A percentile compares a stretch with the other conserved stretches of the same genome.
Conservation (phyloP, 2,113 vertebrate species). For the Dicerorhinus sumatrensis region DNA sequence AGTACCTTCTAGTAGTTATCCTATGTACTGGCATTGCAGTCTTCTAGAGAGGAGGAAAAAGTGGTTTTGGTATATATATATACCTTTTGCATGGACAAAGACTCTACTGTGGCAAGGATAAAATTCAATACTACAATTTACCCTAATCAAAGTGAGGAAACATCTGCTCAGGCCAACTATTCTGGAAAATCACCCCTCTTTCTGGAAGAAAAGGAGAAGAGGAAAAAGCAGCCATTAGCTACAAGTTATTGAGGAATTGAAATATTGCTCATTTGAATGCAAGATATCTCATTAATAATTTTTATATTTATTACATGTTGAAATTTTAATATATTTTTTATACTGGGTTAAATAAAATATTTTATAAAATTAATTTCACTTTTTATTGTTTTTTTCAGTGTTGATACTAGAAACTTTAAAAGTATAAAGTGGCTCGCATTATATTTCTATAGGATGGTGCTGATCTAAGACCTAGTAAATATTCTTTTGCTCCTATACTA, state of each 20-base stretch:
- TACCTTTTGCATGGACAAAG: background rate
- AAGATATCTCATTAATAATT: background rate
- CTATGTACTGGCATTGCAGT: background rate
- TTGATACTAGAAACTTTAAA: background rate
- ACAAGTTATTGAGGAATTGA: background rate
- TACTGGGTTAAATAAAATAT: background rate
- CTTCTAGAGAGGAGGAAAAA: background rate
- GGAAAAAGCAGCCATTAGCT: background rate
- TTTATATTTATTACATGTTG: background rate
- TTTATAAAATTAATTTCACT: background rate
- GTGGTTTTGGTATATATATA: background rate
- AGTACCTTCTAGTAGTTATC: background rate
- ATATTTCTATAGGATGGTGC: background rate
- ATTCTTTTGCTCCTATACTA: background rate
- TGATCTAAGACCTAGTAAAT: background rate
- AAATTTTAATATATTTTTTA: background rate
- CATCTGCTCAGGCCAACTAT: background rate
- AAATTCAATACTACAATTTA: background rate
- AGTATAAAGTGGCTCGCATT: background rate
- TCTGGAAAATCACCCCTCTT: background rate
- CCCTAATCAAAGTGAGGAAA: background rate
- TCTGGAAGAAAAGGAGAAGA: background rate
- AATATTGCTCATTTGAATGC: background rate
- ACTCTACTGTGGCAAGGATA: background rate
- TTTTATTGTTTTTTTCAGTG: background rate